Evolutionary conservation across 2,797 vertebrate species (phyloP), one percentile per base, ranked within the genome.

Genomic region (Argyrosomus regius): DNA sequence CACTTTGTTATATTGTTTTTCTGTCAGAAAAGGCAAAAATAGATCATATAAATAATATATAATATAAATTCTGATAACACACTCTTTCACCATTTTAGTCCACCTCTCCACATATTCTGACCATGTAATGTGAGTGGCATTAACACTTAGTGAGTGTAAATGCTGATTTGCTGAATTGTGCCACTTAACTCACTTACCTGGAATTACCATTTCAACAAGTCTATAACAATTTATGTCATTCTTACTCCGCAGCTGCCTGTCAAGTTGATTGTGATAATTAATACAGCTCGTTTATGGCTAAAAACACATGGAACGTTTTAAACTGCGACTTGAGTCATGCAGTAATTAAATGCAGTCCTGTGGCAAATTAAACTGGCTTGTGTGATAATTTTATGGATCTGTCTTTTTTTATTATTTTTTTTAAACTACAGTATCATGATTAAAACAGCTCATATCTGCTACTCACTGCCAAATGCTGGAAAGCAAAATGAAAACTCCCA

Each of bases 301-400:
- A 65, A 78, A 87, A 72, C 69, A 74, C 72, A 80, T 72, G 52
- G 72, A 78, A 75, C 67, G 58, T 80, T 75, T 85, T 68, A 74
- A 83, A 64, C 79, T 73, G 43, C n/a, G 35, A 60, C 71, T 84
- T 72, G 60, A 84, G 57, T 87, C 69, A 54, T 45, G 56, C 59
- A 39, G 43, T 83, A 85, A 90, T 88, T 83, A 83, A 87, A 79
- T 26, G 45, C 65, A 83, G 71, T 56, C 78, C 68, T 63, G 64
- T 74, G 61, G 78, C 75, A 86, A 87, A 85, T 90, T 59, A 75
- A 85, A 74, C 52, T 14, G 17, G 22, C 78, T 73, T 68, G 46
- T 75, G 66, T 68, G 67, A 74, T 67, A 4, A 77, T 87, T 84
- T 81, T 64, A 77, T 62, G 35, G 31, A 52, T 66, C 12, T 39